A percentile compares a stretch with the other conserved stretches of the same genome.
Evolutionary conservation across 2,113 vertebrate genomes (phyloP).

Genomic region (Otis tarda): DNA sequence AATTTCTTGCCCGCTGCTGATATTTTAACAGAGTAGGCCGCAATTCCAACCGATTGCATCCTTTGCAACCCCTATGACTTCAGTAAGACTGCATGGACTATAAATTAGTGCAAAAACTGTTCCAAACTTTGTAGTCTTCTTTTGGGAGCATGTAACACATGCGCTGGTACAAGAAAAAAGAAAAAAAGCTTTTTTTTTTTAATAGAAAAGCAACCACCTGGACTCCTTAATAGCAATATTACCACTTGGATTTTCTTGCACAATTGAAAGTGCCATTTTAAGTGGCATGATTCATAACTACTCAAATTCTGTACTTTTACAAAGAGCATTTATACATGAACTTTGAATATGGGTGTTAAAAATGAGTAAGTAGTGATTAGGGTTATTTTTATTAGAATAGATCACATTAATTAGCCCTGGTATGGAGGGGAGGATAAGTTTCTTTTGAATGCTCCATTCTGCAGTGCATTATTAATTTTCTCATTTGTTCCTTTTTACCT

Average conservation of each 20-base stretch:
- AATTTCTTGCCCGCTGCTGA: not conserved
- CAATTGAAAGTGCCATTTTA: not conserved
- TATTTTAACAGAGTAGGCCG: not conserved
- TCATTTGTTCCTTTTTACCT: slow-evolving; percentile 16
- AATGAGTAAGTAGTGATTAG: slow-evolving; percentile 29
- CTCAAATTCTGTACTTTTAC: slow-evolving; percentile 15
- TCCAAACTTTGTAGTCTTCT: not conserved
- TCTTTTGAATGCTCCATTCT: slow-evolving; percentile 6
- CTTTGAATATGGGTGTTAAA: slow-evolving; percentile 19
- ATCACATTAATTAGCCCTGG: slow-evolving; percentile 42
- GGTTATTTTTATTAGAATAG: slow-evolving; percentile 37
- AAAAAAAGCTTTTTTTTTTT: not conserved
- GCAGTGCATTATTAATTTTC: slow-evolving; percentile 40
- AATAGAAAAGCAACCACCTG: not conserved
- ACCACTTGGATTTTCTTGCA: slow-evolving; percentile 16
- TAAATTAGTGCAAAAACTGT: not conserved
- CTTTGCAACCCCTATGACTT: not conserved
- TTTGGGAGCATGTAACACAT: not conserved
- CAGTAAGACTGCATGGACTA: not conserved
- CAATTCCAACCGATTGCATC: not conserved
- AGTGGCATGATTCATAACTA: slow-evolving; percentile 47
- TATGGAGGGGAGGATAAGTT: slow-evolving; percentile 7
- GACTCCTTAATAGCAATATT: not conserved
- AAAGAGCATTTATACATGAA: not conserved
- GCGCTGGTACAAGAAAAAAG: not conserved